Base-by-base conservation (phyloP, 2,797 vertebrate genomes). In the Lepidocolaptes lacrymiger region DNA sequence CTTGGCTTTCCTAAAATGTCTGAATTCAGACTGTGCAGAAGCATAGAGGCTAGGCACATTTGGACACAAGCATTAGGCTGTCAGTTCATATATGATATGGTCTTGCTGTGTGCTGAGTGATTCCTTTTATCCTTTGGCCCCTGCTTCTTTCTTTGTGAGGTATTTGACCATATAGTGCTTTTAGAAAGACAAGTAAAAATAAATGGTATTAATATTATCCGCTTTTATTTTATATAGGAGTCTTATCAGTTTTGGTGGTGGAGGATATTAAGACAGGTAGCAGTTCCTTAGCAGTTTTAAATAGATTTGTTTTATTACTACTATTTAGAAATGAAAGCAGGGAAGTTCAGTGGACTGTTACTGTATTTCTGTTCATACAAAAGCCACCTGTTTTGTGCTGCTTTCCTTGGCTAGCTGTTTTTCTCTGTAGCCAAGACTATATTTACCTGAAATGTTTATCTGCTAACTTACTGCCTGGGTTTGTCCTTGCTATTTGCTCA, bases 391-490 rank as follows among this genome's bases (percentile, higher is more conserved):
- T 66, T 92, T 90, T 79, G 59, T 84, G 32, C 36, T 90, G 32
- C 32, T 94, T 73, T 93, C 63, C 41, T 59, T 66, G 58, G 28
- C 55, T 73, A 61, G 43, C 39, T 77, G 23, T 67, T 87, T 63
- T 85, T 44, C 15, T 79, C 86, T 87, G 56, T 49, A 76, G 64
- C 39, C 44, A 67, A 54, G 17, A 19, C 48, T 73, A 22, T 75
- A 54, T 83, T 95, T 94, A 82, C 71, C 34, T 62, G 56, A 73
- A 85, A 39, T 81, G 63, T 84, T 84, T 86, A 54, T 26, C 37
- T 88, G 16, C n/a, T 79, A 37, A 32, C 14, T 75, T 64, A 62
- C 10, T 34, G 22, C 63, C 37, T 68, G 61, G 20, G 32, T 89
- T 89, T 91, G 61, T 78, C 44, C 44, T 84, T 93, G 74, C 28